Evolutionary conservation across 2,888 invertebrate species (phyloP), one percentile per base, ranked within the genome.

Genomic region (Exocentrus adspersus): DNA sequence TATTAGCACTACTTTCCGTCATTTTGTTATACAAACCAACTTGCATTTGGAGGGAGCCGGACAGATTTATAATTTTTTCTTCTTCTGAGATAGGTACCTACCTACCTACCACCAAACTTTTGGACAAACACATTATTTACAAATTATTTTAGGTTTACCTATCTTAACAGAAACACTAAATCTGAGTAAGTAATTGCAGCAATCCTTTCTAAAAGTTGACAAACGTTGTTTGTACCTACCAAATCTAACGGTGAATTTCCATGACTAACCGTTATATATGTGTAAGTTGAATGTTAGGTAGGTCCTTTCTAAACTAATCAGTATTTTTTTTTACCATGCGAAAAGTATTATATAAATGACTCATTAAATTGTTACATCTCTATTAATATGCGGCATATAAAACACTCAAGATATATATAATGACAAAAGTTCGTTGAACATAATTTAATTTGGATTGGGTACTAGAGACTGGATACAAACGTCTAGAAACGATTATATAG

Each of bases 261-360:
- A 28, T 48, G 48, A 48, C 48, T 48, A 28, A 48, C 14, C 28
- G 48, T 48, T 48, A 48, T 28, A n/a, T 24, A 24, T 3, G 24
- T 24, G 7, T 7, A 7, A 24, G 14, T 46, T 28, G 28, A 48
- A 48, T 48, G 48, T 48, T 30, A 24, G n/a, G n/a, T n/a, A n/a
- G n/a, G n/a, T n/a, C 48, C 48, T 48, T 48, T 48, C 48, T 48
- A 48, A 48, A 48, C 7, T 48, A 28, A 48, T 48, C 28, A 28
- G 28, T 16, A 28, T 28, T 48, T 48, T 46, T 48, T 48, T 48
- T 14, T 16, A 16, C 9, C 16, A 28, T 10, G 20, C 10, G 16
- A 28, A 48, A 48, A 16, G 17, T 12, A 28, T 28, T 20, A 28
- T 19, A 28, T 48, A 28, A 48, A 48, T 48, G 28, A 16, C 28